Evolutionary conservation across 2,797 vertebrate genomes (phyloP).

Genomic region (Lithobates pipiens): DNA sequence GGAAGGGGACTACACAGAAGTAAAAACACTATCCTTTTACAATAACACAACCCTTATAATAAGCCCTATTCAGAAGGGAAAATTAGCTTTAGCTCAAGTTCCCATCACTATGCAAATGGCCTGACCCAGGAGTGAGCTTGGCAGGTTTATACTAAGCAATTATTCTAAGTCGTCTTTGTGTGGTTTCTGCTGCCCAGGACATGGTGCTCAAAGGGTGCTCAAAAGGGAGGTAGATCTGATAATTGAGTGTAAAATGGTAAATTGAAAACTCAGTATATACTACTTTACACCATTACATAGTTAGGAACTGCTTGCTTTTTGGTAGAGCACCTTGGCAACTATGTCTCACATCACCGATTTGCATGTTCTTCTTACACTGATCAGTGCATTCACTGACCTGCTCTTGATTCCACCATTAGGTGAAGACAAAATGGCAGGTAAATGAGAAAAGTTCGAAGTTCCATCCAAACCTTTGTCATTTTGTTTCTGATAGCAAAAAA

Average conservation of each 20-base stretch:
- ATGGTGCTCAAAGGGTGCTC: not conserved
- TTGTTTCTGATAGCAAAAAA: no score
- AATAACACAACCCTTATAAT: slow-evolving; percentile 49
- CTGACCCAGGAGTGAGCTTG: slow-evolving; percentile 22
- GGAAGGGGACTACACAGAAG: slow-evolving; percentile 18
- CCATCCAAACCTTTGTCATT: no score
- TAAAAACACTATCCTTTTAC: slow-evolving; percentile 53
- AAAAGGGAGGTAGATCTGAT: not conserved
- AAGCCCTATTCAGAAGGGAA: slow-evolving; percentile 31
- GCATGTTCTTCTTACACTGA: not conserved
- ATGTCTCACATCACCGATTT: not conserved
- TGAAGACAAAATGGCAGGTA: no score
- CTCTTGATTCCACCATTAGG: no score
- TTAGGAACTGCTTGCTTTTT: not conserved
- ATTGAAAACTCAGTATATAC: not conserved
- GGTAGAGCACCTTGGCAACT: not conserved
- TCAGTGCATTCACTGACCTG: no score
- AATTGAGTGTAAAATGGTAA: not conserved
- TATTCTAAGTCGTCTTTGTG: not conserved
- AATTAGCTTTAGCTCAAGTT: slow-evolving; percentile 44
- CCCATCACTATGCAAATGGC: slow-evolving; percentile 48
- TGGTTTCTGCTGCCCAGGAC: not conserved
- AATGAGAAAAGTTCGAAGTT: no score
- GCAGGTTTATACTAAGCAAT: slow-evolving; percentile 4
- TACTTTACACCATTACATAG: not conserved